Conservation (phyloP, 64 coral and sea anemone species). For the Stichodactyla helianthus region DNA sequence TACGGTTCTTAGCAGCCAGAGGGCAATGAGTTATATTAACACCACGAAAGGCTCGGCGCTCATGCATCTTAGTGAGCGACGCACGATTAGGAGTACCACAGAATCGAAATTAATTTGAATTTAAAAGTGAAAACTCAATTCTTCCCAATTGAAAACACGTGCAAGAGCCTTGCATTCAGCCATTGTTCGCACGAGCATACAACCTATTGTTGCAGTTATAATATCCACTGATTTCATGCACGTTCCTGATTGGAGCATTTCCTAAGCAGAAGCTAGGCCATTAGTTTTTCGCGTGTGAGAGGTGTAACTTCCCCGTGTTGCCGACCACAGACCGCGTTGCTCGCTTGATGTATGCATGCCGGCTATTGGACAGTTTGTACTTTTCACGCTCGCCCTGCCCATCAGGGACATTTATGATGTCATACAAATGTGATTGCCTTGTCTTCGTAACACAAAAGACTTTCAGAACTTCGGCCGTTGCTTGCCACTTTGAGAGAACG, state of each 20-base stretch:
- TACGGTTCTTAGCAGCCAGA: not conserved
- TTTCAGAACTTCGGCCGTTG: not conserved
- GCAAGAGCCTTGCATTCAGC: not conserved
- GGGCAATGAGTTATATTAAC: not conserved
- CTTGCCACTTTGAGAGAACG: not conserved
- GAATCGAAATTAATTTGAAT: not conserved
- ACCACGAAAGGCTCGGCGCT: not conserved
- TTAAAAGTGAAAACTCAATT: not conserved
- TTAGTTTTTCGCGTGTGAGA: constrained; percentile 12
- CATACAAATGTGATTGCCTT: not conserved
- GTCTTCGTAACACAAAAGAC: not conserved
- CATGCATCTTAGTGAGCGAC: not conserved
- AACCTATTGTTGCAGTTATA: not conserved
- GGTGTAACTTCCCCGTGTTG: constrained; percentile 14
- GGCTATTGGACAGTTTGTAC: not conserved
- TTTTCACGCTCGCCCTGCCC: not conserved
- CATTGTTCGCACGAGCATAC: not conserved
- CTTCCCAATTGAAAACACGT: not conserved
- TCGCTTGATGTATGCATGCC: not conserved
- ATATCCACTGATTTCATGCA: not conserved
- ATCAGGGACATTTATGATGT: not conserved
- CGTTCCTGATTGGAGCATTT: not conserved
- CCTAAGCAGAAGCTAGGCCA: not conserved
- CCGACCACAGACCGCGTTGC: not conserved
- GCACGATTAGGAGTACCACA: too few species aligned